Evolutionary conservation across 2,113 vertebrate genomes (phyloP).

Genomic region (Stigmatopora argus): DNA sequence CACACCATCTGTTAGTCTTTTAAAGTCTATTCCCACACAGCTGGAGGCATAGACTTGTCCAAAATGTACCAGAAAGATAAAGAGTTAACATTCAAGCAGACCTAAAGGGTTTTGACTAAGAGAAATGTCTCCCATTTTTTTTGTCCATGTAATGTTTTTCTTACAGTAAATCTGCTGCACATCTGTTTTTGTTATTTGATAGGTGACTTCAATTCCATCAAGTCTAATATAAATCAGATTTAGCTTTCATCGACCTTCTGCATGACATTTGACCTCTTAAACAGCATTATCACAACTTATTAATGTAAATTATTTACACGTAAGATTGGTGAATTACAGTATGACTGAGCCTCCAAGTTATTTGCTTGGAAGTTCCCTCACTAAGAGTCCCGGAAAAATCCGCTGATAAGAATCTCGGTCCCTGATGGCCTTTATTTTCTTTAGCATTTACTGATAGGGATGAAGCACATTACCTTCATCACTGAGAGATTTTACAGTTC

Average conservation of each 20-base stretch:
- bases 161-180: not conserved
- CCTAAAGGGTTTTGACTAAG: not conserved
- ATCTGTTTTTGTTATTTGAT: constrained; percentile 22
- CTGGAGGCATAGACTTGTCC: not conserved
- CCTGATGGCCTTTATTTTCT: constrained; percentile 59
- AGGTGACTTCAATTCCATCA: constrained; percentile 40
- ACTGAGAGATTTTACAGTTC: constrained; percentile 41
- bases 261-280: constrained; percentile 60
- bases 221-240: constrained; percentile 50
- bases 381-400: constrained; percentile 61
- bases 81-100: not conserved
- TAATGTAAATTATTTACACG: constrained; percentile 34
- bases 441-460: constrained; percentile 53
- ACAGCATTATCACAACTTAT: constrained; percentile 47
- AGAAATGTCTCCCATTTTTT: not conserved
- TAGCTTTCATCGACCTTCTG: constrained; percentile 59
- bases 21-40: not conserved
- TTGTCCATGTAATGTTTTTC: not conserved
- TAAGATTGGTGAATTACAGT: constrained; percentile 4
- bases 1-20: not conserved
- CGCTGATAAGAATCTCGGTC: constrained; percentile 61
- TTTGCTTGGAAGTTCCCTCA: constrained; percentile 65
- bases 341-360: constrained; percentile 52
- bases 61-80: not conserved
- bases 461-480: constrained; percentile 44